These are phyloP conservation scores for Melieria crassipennis DNA, from an alignment of 2,888 invertebrate species.

Conservation along the genomic window DNA sequence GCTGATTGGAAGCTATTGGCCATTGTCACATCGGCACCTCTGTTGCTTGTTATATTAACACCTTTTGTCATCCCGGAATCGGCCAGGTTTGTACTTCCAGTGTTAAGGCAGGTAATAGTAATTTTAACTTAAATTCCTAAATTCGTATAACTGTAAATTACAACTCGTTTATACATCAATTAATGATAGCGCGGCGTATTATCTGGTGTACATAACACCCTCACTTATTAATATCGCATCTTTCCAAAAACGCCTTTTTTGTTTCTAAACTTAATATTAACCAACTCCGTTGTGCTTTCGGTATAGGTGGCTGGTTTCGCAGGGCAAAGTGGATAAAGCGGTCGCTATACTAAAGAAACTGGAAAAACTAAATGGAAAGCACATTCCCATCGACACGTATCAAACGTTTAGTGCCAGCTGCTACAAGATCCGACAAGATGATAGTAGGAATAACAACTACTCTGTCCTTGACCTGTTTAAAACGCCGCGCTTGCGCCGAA, in stretches of 20 bases:
- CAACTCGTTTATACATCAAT: constrained; percentile 9
- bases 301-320: constrained; percentile 83
- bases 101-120: too few relatives aligned
- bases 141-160: neutral
- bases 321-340: constrained; percentile 84
- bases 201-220: neutral
- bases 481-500: constrained; percentile 79
- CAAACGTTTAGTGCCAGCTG: constrained; percentile 76
- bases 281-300: neutral
- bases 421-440: constrained; percentile 75
- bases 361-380: constrained; percentile 80
- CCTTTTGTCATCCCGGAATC: constrained; percentile 86
- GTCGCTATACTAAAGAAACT: constrained; percentile 81
- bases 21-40: constrained; percentile 82
- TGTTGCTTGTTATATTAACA: constrained; percentile 75
- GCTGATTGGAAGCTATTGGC: constrained; percentile 83
- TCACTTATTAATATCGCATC: neutral
- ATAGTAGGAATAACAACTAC: constrained; percentile 75
- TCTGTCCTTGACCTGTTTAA: constrained; percentile 84
- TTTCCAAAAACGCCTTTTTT: neutral
- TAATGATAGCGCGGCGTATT: neutral
- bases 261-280: neutral
- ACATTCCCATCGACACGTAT: constrained; percentile 78
- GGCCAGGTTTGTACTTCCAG: constrained; percentile 71
- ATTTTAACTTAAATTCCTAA: neutral